These are phyloP conservation scores for Leistus spinibarbis DNA, from an alignment of 2,888 invertebrate species.

Conservation along the genomic window DNA sequence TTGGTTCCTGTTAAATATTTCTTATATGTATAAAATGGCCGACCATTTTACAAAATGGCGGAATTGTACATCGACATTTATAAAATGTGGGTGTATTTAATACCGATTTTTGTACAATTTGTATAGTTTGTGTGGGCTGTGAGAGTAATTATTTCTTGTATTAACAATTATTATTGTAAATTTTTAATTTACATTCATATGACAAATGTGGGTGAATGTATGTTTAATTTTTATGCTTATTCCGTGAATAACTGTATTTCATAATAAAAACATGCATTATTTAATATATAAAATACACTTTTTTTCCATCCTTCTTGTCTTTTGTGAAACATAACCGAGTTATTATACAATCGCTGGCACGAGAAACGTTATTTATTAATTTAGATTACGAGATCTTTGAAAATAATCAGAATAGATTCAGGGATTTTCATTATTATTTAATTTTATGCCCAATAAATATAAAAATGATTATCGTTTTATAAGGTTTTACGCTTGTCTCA, in stretches of 20 bases:
- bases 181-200: slow-evolving; percentile 1
- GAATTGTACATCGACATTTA: neutral
- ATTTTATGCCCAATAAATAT: too few relatives aligned
- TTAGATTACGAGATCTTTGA: too few relatives aligned
- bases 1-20: slow-evolving; percentile 37
- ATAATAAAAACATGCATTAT: neutral
- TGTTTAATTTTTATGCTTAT: neutral
- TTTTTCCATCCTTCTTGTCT: too few relatives aligned
- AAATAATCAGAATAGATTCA: too few relatives aligned
- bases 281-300: neutral
- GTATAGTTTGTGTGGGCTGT: slow-evolving; percentile 39
- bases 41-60: slow-evolving; percentile 2
- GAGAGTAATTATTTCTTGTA: slow-evolving; percentile 30
- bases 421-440: too few relatives aligned
- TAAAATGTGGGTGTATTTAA: slow-evolving; percentile 3
- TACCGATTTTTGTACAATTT: slow-evolving; percentile 21
- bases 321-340: too few relatives aligned
- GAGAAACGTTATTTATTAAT: too few relatives aligned
- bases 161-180: slow-evolving; percentile 28
- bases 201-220: neutral
- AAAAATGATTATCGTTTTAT: too few relatives aligned
- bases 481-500: too few relatives aligned
- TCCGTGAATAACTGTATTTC: neutral
- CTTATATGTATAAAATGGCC: slow-evolving; percentile 29
- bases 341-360: too few relatives aligned